These are phyloP conservation scores for Xiphias gladius DNA, from an alignment of 2,113 vertebrate genomes.

Conservation along the genomic window DNA sequence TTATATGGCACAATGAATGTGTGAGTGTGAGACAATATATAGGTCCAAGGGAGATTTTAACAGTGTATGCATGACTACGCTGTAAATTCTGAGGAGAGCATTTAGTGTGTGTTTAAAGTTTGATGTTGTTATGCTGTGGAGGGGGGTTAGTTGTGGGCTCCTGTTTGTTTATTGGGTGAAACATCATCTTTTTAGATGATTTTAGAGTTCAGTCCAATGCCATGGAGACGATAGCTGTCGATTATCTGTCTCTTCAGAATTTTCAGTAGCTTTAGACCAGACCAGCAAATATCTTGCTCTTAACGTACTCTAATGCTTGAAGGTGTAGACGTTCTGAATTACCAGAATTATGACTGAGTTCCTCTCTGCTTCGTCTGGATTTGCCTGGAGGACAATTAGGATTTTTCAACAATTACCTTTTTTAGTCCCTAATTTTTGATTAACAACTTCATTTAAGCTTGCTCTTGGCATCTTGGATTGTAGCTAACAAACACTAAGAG, in stretches of 20 bases:
- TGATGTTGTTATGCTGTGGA: slow-evolving; percentile 57
- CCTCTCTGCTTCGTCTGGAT: slow-evolving; percentile 14
- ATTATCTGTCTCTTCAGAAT: slow-evolving; percentile 51
- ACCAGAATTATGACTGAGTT: slow-evolving; percentile 32
- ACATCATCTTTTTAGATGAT: slow-evolving; percentile 53
- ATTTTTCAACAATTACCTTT: slow-evolving; percentile 12
- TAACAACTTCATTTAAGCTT: slow-evolving; percentile 2
- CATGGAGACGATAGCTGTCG: slow-evolving; percentile 43
- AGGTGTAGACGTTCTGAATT: slow-evolving; percentile 34
- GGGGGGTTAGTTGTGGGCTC: slow-evolving; percentile 24
- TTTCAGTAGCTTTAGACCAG: slow-evolving; percentile 47
- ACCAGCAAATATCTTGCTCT: slow-evolving; percentile 28
- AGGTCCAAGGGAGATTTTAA: slow-evolving; percentile 67
- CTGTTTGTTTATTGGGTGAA: slow-evolving; percentile 43
- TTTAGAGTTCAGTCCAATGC: slow-evolving; percentile 47
- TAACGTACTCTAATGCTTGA: slow-evolving; percentile 18
- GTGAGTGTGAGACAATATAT: slow-evolving; percentile 44
- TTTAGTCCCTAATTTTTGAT: slow-evolving; percentile 16
- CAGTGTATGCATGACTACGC: slow-evolving; percentile 68
- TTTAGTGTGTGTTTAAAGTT: slow-evolving; percentile 72
- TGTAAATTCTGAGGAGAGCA: slow-evolving; percentile 62
- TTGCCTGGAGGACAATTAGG: neutral
- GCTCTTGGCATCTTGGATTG: slow-evolving; percentile 3
- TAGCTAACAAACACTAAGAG: slow-evolving; percentile 29
- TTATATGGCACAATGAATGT: slow-evolving; percentile 29